Conservation (phyloP, 2,113 vertebrate genomes). For the Oryzias javanicus region DNA sequence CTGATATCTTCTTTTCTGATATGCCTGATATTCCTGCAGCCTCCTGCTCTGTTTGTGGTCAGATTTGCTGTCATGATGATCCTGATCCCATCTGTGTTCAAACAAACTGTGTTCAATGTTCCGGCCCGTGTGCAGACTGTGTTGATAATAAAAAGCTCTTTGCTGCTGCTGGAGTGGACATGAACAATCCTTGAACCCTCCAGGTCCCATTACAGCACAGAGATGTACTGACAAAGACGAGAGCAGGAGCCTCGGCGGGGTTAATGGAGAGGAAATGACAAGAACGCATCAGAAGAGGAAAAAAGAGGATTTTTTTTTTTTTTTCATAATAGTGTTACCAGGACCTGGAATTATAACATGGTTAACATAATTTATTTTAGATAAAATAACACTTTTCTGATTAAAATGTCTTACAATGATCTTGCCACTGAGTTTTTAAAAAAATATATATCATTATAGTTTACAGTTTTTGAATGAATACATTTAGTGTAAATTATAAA, state of each 20-base stretch:
- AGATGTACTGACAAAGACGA: conserved; percentile 45
- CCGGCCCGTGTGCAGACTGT: conserved; percentile 35
- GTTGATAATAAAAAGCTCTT: conserved; percentile 58
- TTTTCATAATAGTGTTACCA: conserved; percentile 6
- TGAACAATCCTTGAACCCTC: conserved; percentile 59
- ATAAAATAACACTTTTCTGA: no score
- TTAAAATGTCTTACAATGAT: no score
- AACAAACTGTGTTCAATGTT: conserved; percentile 25
- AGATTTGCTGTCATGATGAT: conserved; percentile 6
- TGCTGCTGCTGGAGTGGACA: conserved; percentile 65
- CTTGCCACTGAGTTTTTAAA: no score
- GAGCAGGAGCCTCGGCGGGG: conserved; percentile 28
- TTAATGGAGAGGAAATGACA: conserved; percentile 48
- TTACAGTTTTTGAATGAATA: no score
- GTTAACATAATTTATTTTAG: no score
- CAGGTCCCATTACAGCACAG: conserved; percentile 60
- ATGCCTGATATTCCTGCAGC: not conserved
- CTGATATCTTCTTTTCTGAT: not conserved
- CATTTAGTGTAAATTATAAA: no score
- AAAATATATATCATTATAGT: no score
- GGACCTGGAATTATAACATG: conserved; percentile 14
- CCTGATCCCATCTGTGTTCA: conserved; percentile 1
- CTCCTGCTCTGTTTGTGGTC: conserved; percentile 15
- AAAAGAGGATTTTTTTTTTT: not conserved
- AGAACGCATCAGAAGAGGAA: conserved; percentile 13